Conservation (phyloP, 1,140 invertebrate species). For the Drosophila lacteicornis region DNA sequence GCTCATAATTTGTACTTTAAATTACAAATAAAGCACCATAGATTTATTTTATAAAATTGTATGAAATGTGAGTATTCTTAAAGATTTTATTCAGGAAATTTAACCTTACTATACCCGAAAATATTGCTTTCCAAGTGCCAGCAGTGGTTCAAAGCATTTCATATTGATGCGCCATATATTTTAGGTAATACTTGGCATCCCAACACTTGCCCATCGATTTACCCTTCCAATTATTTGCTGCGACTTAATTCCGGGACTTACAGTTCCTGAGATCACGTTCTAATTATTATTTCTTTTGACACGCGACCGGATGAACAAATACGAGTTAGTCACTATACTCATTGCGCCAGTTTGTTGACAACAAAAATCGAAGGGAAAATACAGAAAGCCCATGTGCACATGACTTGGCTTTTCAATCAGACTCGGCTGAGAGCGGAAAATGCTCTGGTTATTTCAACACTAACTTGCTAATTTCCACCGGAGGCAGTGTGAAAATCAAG, state of each 20-base stretch:
- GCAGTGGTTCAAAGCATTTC: not conserved
- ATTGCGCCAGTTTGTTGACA: constrained; percentile 14
- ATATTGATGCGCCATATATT: constrained; percentile 3
- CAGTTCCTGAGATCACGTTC: constrained; percentile 57
- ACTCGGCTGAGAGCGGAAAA: constrained; percentile 38
- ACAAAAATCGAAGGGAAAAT: constrained; percentile 18
- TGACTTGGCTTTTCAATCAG: constrained; percentile 50
- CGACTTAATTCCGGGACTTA: constrained; percentile 10
- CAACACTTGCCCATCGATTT: constrained; percentile 2
- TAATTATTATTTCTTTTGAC: constrained; percentile 54
- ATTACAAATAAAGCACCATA: too few species aligned
- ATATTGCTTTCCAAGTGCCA: not conserved
- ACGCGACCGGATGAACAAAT: constrained; percentile 62
- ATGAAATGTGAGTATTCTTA: not conserved
- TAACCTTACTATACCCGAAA: not conserved
- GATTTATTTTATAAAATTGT: too few species aligned
- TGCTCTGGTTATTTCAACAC: constrained; percentile 53
- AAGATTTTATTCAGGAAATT: too few species aligned
- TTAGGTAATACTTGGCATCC: constrained; percentile 6
- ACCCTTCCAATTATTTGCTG: constrained; percentile 17
- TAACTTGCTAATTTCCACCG: constrained; percentile 59
- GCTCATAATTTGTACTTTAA: too few species aligned
- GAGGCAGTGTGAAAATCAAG: constrained; percentile 59
- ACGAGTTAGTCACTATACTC: constrained; percentile 52
- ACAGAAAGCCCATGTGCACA: constrained; percentile 47